Evolutionary conservation across 2,888 invertebrate species (phyloP), one percentile per base, ranked within the genome.

Genomic region (Mesorhabditis belari): DNA sequence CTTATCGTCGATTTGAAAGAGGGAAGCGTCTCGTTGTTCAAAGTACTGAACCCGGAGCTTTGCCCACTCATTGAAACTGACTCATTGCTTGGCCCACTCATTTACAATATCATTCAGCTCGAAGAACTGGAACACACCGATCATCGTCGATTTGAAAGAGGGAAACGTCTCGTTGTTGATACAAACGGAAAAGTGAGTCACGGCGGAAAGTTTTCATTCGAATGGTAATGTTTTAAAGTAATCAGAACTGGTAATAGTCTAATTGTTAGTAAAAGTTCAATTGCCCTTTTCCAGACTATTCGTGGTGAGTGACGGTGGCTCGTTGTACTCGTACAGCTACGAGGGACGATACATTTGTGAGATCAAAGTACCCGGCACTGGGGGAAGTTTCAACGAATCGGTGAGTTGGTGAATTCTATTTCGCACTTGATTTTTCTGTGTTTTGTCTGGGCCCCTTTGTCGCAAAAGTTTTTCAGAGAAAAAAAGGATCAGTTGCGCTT

Each of bases 61-160:
- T 12, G 21, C 21, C 19, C 52, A n/a, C 21, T 12, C 9, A 51
- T 12, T 51, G 2, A 50, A 5, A 4, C 21, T 54, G 19, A 52
- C 12, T 9, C n/a, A 17, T 21, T 52, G 9, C 5, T 26, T 53
- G 17, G 3, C n/a, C 28, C 5, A 55, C 25, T 44, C 24, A 23
- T 59, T 52, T 19, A n/a, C 44, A n/a, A 35, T 35, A 17, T 44
- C 21, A 58, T 81, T 57, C 73, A 90, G 90, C 69, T 87, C 90
- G 2, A 88, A 86, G 57, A 93, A 93, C 73, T 91, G 95, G 87
- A 96, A 95, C 81, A 95, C 95, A 0, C 95, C 96, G 0, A 89
- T 90, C 4, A 92, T 95, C 59, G 89, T 94, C 77, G 95, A 96
- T 79, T 84, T 93, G 60, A 90, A 91, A 80, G 92, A 91, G 81